Conservation (phyloP, 2,888 invertebrate genomes). For the Notocelia uddmanniana region DNA sequence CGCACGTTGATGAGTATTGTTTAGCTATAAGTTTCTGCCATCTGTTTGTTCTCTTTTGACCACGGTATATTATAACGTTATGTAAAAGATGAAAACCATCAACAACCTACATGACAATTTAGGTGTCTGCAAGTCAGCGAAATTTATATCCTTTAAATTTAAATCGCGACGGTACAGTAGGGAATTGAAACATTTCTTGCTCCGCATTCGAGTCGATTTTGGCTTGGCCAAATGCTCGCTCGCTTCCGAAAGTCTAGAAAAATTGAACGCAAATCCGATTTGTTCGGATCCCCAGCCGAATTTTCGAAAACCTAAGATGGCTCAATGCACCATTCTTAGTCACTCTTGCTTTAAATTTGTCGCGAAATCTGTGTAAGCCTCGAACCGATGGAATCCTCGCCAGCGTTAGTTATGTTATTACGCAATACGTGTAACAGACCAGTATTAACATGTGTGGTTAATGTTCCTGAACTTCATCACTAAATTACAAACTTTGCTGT, state of each 20-base stretch:
- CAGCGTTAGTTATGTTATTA: slow-evolving; percentile 10
- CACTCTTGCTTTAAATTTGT: slow-evolving; percentile 41
- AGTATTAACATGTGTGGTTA: slow-evolving; percentile 51
- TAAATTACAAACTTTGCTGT: slow-evolving; percentile 56
- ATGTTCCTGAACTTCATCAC: slow-evolving; percentile 54
- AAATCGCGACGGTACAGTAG: slow-evolving; percentile 62
- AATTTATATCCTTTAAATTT: slow-evolving; percentile 74
- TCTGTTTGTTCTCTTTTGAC: not conserved
- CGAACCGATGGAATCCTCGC: slow-evolving; percentile 15
- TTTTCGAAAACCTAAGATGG: slow-evolving; percentile 65
- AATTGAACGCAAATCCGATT: slow-evolving; percentile 84
- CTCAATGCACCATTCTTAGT: slow-evolving; percentile 60
- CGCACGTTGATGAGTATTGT: too few species aligned
- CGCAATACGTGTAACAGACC: slow-evolving; percentile 45
- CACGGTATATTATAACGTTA: too few species aligned
- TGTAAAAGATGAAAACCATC: too few species aligned
- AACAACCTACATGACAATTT: slow-evolving; percentile 57
- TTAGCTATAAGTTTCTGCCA: not conserved
- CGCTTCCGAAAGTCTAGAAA: slow-evolving; percentile 77
- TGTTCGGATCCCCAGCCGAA: slow-evolving; percentile 67
- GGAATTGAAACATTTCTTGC: slow-evolving; percentile 67
- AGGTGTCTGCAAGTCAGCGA: slow-evolving; percentile 64
- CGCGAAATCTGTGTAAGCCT: slow-evolving; percentile 24
- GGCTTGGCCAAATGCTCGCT: slow-evolving; percentile 63
- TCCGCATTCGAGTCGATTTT: slow-evolving; percentile 71